Conservation (phyloP, 2,888 invertebrate genomes). For the Tinea pellionella region DNA sequence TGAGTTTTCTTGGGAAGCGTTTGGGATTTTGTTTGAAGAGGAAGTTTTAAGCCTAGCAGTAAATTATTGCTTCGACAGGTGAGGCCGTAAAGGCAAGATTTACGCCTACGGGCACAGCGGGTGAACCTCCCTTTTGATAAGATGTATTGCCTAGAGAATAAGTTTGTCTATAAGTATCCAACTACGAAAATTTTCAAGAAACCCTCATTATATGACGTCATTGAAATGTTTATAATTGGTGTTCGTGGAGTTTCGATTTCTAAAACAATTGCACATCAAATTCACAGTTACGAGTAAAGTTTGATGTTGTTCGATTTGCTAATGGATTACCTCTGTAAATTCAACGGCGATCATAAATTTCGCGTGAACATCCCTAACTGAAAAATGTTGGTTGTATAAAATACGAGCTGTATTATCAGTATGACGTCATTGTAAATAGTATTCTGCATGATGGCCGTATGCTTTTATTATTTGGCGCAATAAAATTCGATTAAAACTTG, state of each 20-base stretch:
- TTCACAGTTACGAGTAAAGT: not conserved
- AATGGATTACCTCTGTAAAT: conserved; percentile 38
- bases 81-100: conserved; percentile 68
- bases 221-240: conserved; percentile 4
- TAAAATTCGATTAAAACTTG: conserved; percentile 57
- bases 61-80: conserved; percentile 69
- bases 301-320: conserved; percentile 1
- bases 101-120: conserved; percentile 56
- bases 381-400: conserved; percentile 34
- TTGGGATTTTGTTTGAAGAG: conserved; percentile 56
- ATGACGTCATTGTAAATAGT: conserved; percentile 25
- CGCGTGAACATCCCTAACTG: conserved; percentile 28
- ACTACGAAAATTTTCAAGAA: not conserved
- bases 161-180: conserved; percentile 49
- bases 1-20: conserved; percentile 64
- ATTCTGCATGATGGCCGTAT: conserved; percentile 20
- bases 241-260: not conserved
- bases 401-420: conserved; percentile 31
- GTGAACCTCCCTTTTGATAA: conserved; percentile 54
- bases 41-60: conserved; percentile 65
- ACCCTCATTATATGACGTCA: not conserved
- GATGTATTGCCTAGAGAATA: conserved; percentile 58
- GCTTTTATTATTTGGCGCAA: conserved; percentile 39
- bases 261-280: conserved; percentile 6
- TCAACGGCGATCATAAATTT: conserved; percentile 32